Evolutionary conservation across 2,797 vertebrate genomes (phyloP), one percentile per base, ranked within the genome.

Genomic region (Onychomys arenicola): DNA sequence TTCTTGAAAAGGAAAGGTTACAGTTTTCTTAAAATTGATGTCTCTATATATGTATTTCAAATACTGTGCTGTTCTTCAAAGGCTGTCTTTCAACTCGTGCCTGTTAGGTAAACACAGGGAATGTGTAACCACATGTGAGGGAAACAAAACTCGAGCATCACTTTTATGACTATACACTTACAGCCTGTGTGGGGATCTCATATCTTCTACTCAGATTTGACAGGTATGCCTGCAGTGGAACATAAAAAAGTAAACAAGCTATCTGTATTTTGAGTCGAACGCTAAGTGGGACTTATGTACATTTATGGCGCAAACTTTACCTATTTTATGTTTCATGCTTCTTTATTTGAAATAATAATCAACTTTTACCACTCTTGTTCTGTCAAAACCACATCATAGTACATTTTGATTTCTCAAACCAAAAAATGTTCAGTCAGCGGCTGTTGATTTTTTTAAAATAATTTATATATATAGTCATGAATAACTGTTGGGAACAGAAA

Each of bases 331-430:
- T 82, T 89, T 96, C 52, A 43, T 83, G 69, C 69, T 84, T 95
- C 49, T 86, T 75, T 90, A 80, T 94, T 89, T 95, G 61, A 93
- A 96, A 96, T 65, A 90, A 27, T 89, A 92, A 87, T 95, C 52
- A 97, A 80, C 19, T 27, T 89, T 90, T 78, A 76, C 29, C 90
- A 92, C 46, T 49, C 57, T 89, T 94, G 6, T 90, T 94, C 84
- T 96, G 43, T 89, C 81, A 96, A 93, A 96, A 96, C 11, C 6
- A 40, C 73, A 90, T 86, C 52, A 86, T 46, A 32, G 37, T 75
- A 11, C 4, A 73, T 78, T 94, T 90, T 96, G n/a, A 83, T 94
- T 85, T 12, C 73, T 91, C n/a, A 89, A 92, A 89, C 2, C 21
- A 75, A 77, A 69, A 93, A 90, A 6, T 83, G 2, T 94, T 91